A percentile compares a stretch with the other conserved stretches of the same genome.
Evolutionary conservation across 2,797 vertebrate genomes (phyloP).

Genomic region (Leuciscus waleckii): DNA sequence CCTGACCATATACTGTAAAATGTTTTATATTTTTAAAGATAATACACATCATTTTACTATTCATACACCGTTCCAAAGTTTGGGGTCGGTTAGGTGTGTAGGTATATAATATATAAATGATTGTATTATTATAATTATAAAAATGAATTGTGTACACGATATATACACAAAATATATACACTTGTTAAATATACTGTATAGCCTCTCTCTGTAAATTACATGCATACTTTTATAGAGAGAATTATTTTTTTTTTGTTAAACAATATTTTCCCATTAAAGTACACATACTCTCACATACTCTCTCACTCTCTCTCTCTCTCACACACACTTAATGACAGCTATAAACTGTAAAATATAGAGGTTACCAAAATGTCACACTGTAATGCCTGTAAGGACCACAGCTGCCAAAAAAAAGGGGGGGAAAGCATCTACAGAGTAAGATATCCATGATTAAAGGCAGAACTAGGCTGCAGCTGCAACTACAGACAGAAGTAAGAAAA

Average conservation of each 20-base stretch:
- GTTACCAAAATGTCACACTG: neutral
- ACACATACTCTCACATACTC: neutral
- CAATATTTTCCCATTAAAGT: neutral
- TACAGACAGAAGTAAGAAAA: slow-evolving; percentile 12
- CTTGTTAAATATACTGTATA: neutral
- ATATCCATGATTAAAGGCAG: slow-evolving; percentile 6
- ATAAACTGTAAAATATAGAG: neutral
- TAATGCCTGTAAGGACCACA: neutral
- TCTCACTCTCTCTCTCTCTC: too few species aligned
- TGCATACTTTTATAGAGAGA: neutral
- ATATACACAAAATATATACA: neutral
- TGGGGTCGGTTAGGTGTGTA: neutral
- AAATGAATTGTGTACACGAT: too few species aligned
- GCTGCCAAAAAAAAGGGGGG: neutral
- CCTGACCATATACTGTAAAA: neutral
- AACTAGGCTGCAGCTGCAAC: slow-evolving; percentile 39
- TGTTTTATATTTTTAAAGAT: neutral
- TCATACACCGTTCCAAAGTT: neutral
- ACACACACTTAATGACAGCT: neutral
- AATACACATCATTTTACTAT: neutral
- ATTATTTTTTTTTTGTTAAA: neutral
- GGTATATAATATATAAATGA: too few species aligned
- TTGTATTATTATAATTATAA: too few species aligned
- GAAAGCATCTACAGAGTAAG: neutral
- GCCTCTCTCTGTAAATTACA: neutral